phyloP scores from a whole-genome alignment of 2,113 vertebrate genomes.

The Cynocephalus volans region DNA sequence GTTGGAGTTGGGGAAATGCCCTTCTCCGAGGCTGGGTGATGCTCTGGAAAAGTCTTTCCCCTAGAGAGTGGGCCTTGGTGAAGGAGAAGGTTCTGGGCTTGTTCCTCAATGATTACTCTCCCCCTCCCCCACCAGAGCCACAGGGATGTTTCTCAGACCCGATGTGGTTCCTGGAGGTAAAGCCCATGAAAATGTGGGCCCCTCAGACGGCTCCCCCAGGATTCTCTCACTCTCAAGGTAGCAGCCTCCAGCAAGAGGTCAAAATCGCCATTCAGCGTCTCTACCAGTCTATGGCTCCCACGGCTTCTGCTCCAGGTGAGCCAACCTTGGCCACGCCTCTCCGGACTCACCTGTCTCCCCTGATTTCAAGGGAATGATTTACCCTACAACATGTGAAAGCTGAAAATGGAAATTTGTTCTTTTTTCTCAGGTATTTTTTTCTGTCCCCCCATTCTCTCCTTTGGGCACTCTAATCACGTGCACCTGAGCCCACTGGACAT shows the following conservation, averaged over 20 bases:
- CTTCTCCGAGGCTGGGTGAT: not conserved
- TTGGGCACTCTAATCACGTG: not conserved
- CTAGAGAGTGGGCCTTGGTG: not conserved
- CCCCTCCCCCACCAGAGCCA: too few species aligned
- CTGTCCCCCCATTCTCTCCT: not conserved
- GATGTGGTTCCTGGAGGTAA: not conserved
- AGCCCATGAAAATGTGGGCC: not conserved
- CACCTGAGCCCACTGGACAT: not conserved
- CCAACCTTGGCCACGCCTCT: not conserved
- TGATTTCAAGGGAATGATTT: not conserved
- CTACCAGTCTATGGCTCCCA: not conserved
- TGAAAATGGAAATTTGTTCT: not conserved
- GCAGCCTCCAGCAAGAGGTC: too few species aligned
- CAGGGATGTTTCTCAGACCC: not conserved
- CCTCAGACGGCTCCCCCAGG: not conserved
- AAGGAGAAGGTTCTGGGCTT: not conserved
- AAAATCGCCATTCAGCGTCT: not conserved
- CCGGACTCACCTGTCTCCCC: not conserved
- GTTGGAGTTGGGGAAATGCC: not conserved
- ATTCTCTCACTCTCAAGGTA: not conserved
- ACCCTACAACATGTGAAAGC: not conserved
- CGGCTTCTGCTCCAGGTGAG: not conserved
- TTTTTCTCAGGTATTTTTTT: not conserved
- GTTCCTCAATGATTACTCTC: too few species aligned
- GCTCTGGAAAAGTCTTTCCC: not conserved